Percentiles rank a stretch among this genome's conserved stretches.
These are phyloP conservation scores for Mergus octosetaceus DNA, from an alignment of 2,797 vertebrate species.

Conservation along the genomic window DNA sequence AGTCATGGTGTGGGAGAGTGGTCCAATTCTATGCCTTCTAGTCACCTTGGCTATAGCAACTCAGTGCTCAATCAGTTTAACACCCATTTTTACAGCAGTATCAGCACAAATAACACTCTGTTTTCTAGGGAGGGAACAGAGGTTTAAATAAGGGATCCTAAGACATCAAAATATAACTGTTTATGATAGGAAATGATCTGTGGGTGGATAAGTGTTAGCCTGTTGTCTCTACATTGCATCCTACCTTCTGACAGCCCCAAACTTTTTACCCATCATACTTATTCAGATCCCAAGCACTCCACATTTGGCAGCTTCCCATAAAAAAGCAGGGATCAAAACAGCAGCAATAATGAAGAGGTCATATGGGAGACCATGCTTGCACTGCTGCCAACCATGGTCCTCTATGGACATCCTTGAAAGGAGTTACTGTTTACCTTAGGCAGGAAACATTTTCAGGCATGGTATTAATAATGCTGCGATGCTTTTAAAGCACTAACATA, in stretches of 20 bases:
- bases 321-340: neutral
- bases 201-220: neutral
- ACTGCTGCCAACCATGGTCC: neutral
- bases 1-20: constrained; percentile 79
- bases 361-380: neutral
- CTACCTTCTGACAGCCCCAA: neutral
- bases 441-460: neutral
- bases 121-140: constrained; percentile 94
- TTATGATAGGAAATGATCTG: neutral
- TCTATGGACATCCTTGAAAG: neutral
- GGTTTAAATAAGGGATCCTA: constrained; percentile 77
- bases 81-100: constrained; percentile 89
- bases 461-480: neutral
- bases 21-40: constrained; percentile 83
- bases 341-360: neutral
- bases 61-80: constrained; percentile 90
- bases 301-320: neutral
- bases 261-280: neutral
- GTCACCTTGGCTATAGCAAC: constrained; percentile 84
- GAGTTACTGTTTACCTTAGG: neutral
- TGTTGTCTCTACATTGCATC: neutral
- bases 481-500: neutral
- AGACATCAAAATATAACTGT: neutral
- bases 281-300: neutral
- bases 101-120: constrained; percentile 83